phyloP scores from a whole-genome alignment of 2,888 invertebrate genomes.

The Criorhina ranunculi region DNA sequence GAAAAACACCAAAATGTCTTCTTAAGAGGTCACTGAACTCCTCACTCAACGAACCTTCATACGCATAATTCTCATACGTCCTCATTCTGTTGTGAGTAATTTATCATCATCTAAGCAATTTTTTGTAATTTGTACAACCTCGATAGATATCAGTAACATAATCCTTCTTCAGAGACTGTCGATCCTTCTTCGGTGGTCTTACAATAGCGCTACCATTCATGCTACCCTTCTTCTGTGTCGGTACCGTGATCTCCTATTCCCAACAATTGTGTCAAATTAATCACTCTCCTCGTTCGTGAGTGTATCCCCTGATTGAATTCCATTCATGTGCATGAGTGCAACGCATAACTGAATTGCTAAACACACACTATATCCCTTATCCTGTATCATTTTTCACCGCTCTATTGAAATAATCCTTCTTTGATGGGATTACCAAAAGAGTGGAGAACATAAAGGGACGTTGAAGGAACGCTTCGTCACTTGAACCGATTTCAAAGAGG shows the following conservation, averaged over 20 bases:
- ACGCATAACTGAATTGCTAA: conserved; percentile 28
- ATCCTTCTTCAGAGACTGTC: conserved; percentile 43
- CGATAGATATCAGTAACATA: conserved; percentile 70
- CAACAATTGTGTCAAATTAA: conserved; percentile 75
- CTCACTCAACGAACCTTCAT: not conserved
- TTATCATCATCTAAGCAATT: conserved; percentile 57
- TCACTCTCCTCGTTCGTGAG: conserved; percentile 53
- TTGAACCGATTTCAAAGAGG: conserved; percentile 65
- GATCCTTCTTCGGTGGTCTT: conserved; percentile 60
- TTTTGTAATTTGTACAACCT: conserved; percentile 38
- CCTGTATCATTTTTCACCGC: conserved; percentile 69
- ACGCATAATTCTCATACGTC: conserved; percentile 30
- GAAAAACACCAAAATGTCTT: conserved; percentile 2
- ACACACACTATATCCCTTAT: conserved; percentile 57
- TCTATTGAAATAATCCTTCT: conserved; percentile 69
- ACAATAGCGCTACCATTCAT: conserved; percentile 62
- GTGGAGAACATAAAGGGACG: conserved; percentile 6
- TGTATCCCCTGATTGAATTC: conserved; percentile 20
- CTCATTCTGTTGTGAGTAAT: conserved; percentile 36
- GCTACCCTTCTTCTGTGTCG: conserved; percentile 38
- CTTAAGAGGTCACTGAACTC: conserved; percentile 31
- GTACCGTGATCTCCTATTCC: conserved; percentile 19
- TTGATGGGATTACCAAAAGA: conserved; percentile 51
- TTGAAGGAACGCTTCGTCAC: conserved; percentile 55
- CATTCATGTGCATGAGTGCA: conserved; percentile 12